Conservation (phyloP, 35 echinoderm and acorn worm species). For the Lytechinus pictus region DNA sequence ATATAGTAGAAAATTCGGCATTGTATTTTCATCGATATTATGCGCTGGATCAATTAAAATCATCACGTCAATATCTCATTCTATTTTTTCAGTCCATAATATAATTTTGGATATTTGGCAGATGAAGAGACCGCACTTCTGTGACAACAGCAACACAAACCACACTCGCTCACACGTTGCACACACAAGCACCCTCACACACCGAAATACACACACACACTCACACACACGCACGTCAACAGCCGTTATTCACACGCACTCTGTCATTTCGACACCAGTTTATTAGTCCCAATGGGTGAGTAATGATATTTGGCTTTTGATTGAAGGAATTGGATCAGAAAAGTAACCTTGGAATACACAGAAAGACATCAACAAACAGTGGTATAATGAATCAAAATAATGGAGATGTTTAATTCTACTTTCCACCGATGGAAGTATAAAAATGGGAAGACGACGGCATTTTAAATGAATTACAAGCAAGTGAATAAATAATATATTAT, state of each 20-base stretch:
- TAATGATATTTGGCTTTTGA: neutral
- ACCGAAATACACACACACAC: neutral
- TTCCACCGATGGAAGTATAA: neutral
- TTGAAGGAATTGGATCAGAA: neutral
- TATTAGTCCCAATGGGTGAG: neutral
- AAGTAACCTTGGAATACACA: neutral
- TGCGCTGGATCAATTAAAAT: no score
- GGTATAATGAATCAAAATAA: neutral
- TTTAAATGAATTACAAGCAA: neutral
- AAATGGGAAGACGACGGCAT: neutral
- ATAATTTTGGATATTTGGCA: no score
- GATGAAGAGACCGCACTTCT: no score
- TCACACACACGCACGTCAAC: constrained; percentile 17
- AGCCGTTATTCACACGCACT: no score
- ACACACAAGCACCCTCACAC: neutral
- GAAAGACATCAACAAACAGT: neutral
- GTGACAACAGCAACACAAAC: no score
- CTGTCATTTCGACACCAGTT: neutral
- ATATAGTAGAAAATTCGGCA: no score
- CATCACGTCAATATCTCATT: no score
- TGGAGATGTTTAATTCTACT: neutral
- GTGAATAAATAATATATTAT: neutral
- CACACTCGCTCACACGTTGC: neutral
- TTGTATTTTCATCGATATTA: no score
- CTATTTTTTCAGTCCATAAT: no score